Base-by-base conservation (phyloP, 2,113 vertebrate genomes). In the Aptenodytes patagonicus region DNA sequence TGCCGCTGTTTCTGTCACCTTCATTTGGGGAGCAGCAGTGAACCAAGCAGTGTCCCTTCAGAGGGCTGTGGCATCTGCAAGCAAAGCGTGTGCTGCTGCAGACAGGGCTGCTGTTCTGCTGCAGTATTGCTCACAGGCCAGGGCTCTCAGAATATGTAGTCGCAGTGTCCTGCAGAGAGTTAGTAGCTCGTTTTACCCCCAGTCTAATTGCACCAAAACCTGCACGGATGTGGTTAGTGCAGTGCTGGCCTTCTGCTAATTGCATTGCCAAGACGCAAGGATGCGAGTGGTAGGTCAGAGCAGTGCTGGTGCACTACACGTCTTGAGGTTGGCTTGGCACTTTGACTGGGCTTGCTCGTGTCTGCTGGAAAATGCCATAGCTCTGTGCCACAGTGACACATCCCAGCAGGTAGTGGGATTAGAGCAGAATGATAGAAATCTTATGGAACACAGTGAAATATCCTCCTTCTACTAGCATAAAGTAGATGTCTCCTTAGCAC, bases 261-360 rank as follows among this genome's bases (percentile, higher is more conserved):
- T 1, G 0, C 15, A 13, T 13, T 1, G 2, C 12, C 22, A 9
- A 36, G 87, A 61, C 1, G 1, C 21, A 9, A 85, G 49, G 70
- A 5, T 19, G 31, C 1, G 3, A 76, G 40, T 2, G 13, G 52
- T 16, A 38, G n/a, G 28, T 40, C 57, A 31, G 49, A 68, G 46
- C 51, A 36, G 8, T 9, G 58, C 55, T 81, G 51, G 8, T 42
- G 58, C 10, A 2, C 5, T 13, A 3, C 6, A 0, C 0, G 0
- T 6, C 8, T 2, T 26, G 49, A 66, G 40, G 32, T 19, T 73
- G 68, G 49, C 66, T 77, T 52, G 73, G 78, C 18, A 5, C 32
- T 73, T 79, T 29, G 38, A 54, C 61, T 1, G 4, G 20, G 24
- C 40, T 91, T 25, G 34, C n/a, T 78, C 3, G 0, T 3, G 24